Percentiles rank a stretch among this genome's conserved stretches.
Evolutionary conservation across 2,888 invertebrate species (phyloP).

Genomic region (Drosophila barbarae): DNA sequence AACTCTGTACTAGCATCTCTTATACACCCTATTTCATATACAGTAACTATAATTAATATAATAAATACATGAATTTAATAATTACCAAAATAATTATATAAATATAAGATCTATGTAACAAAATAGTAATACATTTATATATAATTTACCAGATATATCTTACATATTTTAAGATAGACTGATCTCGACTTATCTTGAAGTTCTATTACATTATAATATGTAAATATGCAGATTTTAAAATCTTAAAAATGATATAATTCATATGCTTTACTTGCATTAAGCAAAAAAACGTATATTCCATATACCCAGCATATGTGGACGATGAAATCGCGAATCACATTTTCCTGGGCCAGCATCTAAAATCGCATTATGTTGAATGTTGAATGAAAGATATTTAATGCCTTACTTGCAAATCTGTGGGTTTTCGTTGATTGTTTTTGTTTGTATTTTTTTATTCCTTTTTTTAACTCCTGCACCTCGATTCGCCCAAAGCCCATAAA

Average conservation of each 20-base stretch:
- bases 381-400: slow-evolving; percentile 70
- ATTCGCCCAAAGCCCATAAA: slow-evolving; percentile 52
- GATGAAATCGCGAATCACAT: background rate
- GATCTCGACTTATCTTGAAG: no score
- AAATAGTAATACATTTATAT: no score
- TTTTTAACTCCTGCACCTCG: slow-evolving; percentile 39
- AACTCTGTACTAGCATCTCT: no score
- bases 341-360: slow-evolving; percentile 8
- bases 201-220: no score
- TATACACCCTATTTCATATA: no score
- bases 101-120: no score
- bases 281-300: background rate
- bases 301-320: background rate
- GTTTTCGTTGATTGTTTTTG: slow-evolving; percentile 42
- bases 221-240: background rate
- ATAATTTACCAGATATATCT: no score
- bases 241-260: background rate
- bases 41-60: no score
- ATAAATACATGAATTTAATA: no score
- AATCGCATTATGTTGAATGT: slow-evolving; percentile 62
- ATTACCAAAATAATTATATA: no score
- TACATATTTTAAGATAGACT: no score
- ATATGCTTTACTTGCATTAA: background rate
- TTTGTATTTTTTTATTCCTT: slow-evolving; percentile 4
- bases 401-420: slow-evolving; percentile 69